Conservation (phyloP, 2,888 invertebrate genomes). For the Tetranychus truncatus region DNA sequence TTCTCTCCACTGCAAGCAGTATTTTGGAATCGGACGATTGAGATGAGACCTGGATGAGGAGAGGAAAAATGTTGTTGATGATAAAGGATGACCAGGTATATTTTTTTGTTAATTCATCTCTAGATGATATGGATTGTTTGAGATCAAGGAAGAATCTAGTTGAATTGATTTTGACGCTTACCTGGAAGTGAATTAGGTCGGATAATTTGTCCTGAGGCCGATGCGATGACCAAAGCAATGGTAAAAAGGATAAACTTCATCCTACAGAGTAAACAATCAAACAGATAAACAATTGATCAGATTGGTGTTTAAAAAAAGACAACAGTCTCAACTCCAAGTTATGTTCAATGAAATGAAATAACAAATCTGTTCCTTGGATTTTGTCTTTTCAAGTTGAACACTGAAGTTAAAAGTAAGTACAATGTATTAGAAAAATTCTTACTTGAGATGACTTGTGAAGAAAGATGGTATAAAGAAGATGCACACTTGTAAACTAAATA, state of each 20-base stretch:
- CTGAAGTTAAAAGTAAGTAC: not conserved
- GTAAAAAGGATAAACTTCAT: not conserved
- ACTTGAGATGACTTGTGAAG: not conserved
- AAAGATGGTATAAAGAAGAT: too few relatives aligned
- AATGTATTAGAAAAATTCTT: not conserved
- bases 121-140: too few relatives aligned
- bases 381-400: too few relatives aligned
- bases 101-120: too few relatives aligned
- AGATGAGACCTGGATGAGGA: constrained; percentile 40
- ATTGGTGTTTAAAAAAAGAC: too few relatives aligned
- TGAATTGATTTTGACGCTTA: not conserved
- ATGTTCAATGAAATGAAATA: too few relatives aligned
- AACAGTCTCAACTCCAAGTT: too few relatives aligned
- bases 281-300: not conserved
- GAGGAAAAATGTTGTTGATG: not conserved
- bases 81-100: too few relatives aligned
- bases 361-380: too few relatives aligned
- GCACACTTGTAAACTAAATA: not conserved
- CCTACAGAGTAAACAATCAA: not conserved
- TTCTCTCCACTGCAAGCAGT: constrained; percentile 62
- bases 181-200: constrained; percentile 1
- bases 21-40: constrained; percentile 56
- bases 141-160: too few relatives aligned
- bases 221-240: not conserved
- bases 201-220: not conserved